These are phyloP conservation scores for Bubalus kerabau DNA, from an alignment of 2,113 vertebrate species.

Conservation along the genomic window DNA sequence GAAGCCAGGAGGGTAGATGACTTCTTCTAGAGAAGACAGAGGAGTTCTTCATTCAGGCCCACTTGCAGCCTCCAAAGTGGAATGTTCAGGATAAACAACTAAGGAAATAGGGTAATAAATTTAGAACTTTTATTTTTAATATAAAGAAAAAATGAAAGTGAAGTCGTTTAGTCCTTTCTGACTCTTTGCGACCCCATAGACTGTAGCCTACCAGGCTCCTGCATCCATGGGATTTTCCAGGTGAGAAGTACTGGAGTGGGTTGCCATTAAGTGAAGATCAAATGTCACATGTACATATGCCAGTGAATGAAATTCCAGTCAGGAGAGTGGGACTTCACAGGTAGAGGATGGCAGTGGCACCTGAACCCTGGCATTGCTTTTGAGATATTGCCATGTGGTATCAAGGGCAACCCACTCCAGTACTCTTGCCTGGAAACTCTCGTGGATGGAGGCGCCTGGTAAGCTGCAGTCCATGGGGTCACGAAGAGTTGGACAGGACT, in stretches of 20 bases:
- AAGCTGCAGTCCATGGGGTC: no score
- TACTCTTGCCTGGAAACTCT: no score
- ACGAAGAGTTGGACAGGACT: no score
- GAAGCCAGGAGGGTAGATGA: not conserved
- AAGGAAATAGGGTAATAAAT: not conserved
- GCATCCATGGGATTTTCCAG: not conserved
- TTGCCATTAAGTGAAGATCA: not conserved
- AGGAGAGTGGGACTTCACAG: not conserved
- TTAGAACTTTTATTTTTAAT: not conserved
- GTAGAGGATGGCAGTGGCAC: not conserved
- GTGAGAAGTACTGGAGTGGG: not conserved
- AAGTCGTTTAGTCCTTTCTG: not conserved
- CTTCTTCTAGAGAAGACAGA: not conserved
- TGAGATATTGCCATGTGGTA: not conserved
- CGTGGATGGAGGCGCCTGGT: no score
- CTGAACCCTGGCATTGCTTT: not conserved
- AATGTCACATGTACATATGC: not conserved
- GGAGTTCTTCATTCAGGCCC: no score
- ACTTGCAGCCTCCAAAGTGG: not conserved
- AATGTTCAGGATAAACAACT: not conserved
- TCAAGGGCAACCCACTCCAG: no score
- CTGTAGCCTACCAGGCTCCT: not conserved
- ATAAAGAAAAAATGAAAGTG: not conserved
- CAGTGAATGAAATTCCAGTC: not conserved
- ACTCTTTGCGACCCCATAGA: not conserved